phyloP scores from a whole-genome alignment of 1,140 invertebrate species.

The Zaprionus davidi region DNA sequence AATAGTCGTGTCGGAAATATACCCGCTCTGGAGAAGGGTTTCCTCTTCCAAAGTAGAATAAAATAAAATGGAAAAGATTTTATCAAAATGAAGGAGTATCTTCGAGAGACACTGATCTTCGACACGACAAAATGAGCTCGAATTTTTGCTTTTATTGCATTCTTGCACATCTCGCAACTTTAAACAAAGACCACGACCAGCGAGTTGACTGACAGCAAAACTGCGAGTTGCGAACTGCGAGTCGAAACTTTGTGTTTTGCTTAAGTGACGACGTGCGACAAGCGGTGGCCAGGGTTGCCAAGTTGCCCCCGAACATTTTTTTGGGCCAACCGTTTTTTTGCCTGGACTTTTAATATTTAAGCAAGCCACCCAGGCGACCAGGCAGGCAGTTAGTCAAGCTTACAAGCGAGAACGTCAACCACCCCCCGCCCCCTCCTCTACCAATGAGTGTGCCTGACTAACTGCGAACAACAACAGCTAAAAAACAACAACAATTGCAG shows the following conservation, averaged over 20 bases:
- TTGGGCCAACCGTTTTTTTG: conserved; percentile 34
- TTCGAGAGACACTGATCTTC: background rate
- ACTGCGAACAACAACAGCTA: conserved; percentile 54
- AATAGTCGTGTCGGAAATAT: no score
- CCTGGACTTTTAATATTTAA: conserved; percentile 77
- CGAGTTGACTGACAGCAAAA: conserved; percentile 39
- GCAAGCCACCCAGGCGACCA: conserved; percentile 36
- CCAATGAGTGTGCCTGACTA: conserved; percentile 47
- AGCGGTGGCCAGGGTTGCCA: conserved; percentile 51
- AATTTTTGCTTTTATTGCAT: conserved; percentile 36
- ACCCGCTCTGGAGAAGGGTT: background rate
- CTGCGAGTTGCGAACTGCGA: conserved; percentile 15
- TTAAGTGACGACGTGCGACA: conserved; percentile 81
- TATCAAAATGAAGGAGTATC: background rate
- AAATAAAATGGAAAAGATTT: background rate
- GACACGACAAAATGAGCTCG: background rate
- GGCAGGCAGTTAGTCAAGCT: conserved; percentile 25
- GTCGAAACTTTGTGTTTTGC: conserved; percentile 75
- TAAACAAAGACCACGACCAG: conserved; percentile 67
- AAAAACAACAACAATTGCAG: conserved; percentile 38
- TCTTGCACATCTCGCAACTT: conserved; percentile 30
- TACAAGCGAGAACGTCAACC: background rate
- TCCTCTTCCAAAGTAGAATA: background rate
- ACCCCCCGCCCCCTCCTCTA: conserved; percentile 21
- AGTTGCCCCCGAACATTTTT: background rate